Evolutionary conservation across 2,888 invertebrate species (phyloP).

Genomic region (Habroteleia sp.): DNA sequence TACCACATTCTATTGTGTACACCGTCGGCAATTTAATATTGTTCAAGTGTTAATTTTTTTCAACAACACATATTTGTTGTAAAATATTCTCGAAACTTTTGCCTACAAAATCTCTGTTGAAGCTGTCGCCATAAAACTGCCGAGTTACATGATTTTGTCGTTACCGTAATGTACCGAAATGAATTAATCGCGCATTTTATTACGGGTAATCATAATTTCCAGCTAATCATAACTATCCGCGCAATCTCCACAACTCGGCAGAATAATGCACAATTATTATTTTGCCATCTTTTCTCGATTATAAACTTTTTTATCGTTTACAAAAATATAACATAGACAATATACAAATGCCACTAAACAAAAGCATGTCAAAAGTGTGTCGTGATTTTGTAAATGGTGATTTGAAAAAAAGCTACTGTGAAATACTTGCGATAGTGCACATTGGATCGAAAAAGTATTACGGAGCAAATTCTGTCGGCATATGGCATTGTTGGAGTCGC

Average conservation of each 20-base stretch:
- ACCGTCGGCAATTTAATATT: no score
- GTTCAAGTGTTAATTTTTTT: no score
- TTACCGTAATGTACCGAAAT: neutral
- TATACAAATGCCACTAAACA: slow-evolving; percentile 77
- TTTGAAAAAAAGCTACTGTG: slow-evolving; percentile 70
- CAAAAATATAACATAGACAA: slow-evolving; percentile 70
- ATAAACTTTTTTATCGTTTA: slow-evolving; percentile 33
- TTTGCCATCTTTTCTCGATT: slow-evolving; percentile 43
- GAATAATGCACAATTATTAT: slow-evolving; percentile 21
- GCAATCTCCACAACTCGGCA: slow-evolving; percentile 38
- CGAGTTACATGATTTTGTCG: slow-evolving; percentile 28
- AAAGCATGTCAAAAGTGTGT: slow-evolving; percentile 77
- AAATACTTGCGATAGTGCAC: slow-evolving; percentile 74
- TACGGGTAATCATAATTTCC: neutral
- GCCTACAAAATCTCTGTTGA: slow-evolving; percentile 23
- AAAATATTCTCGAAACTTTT: slow-evolving; percentile 30
- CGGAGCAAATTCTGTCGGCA: slow-evolving; percentile 3
- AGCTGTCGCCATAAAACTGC: slow-evolving; percentile 40
- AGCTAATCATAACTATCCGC: neutral
- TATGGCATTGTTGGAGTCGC: slow-evolving; percentile 18
- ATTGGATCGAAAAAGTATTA: slow-evolving; percentile 61
- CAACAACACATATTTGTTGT: slow-evolving; percentile 1
- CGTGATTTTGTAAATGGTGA: slow-evolving; percentile 70
- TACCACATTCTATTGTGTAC: no score
- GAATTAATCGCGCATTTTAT: neutral